Base-by-base conservation (phyloP, 2,888 invertebrate genomes). In the Masnerella sp. region DNA sequence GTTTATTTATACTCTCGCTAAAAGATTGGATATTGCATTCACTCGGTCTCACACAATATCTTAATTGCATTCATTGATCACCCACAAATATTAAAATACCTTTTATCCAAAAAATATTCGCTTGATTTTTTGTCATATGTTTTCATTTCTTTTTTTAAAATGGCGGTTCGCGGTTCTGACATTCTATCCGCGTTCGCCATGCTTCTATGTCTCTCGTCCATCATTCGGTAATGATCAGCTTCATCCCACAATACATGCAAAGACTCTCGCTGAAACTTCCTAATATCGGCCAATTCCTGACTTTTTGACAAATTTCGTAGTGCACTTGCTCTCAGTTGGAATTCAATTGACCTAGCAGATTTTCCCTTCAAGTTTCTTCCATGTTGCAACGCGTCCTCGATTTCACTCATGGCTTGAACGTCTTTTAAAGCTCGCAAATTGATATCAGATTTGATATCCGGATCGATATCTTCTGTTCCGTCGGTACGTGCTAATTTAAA, bases 271-370 rank as follows among this genome's bases (percentile, higher is more conserved):
- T 87, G 88, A 47, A 81, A 85, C 30, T 85, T 82, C 65, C 86
- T 81, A 9, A 87, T 83, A 49, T 88, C 85, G 12, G 89, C 89
- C 43, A 88, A 79, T 54, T 88, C 88, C 5, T 88, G 84, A 79
- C 87, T 86, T 84, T 88, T 88, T 0, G 89, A 88, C 30, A 92
- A 89, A 82, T 91, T 91, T 75, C 87, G 88, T 56, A 89, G 84
- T 28, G 89, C 81, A 11, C 85, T 85, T 1, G 84, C 78, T 64
- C 81, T 83, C n/a, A 89, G 70, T 12, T 88, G 85, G 51, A 85
- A 84, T 74, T 86, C 93, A 71, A 95, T 95, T 42, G 92, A 92
- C 82, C 90, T 91, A 4, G 94, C 94, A 1, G 94, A 94, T 89
- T 93, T 94, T 49, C 94, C 94, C 80, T 92, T 90, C 43, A 93